These are phyloP conservation scores for Leuctra nigra DNA, from an alignment of 2,888 invertebrate species.

Conservation along the genomic window DNA sequence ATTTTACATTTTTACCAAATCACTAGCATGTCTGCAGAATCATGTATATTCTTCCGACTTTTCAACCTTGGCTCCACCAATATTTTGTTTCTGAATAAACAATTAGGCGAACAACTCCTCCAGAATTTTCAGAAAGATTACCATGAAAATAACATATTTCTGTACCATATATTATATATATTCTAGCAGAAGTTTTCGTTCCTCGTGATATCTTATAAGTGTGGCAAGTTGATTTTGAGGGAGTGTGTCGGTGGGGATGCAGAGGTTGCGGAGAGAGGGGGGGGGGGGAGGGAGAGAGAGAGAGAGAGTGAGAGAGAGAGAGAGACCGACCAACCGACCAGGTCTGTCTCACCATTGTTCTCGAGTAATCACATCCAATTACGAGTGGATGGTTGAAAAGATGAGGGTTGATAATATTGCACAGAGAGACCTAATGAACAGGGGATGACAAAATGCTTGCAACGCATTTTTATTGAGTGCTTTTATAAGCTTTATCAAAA, in stretches of 20 bases:
- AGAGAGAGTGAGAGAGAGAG: neutral
- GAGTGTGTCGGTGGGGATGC: neutral
- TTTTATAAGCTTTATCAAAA: neutral
- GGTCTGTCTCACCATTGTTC: conserved; percentile 20
- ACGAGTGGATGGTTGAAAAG: conserved; percentile 6
- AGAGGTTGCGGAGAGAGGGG: neutral
- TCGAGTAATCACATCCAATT: conserved; percentile 26
- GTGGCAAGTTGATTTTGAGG: neutral
- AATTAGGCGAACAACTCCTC: no score
- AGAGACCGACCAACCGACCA: neutral
- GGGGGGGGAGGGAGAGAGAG: neutral
- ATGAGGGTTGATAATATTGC: conserved; percentile 9
- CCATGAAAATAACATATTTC: no score
- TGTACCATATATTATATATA: no score
- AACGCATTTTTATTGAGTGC: conserved; percentile 9
- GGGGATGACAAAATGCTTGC: conserved; percentile 11
- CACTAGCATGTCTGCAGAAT: no score
- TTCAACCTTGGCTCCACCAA: no score
- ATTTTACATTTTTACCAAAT: no score
- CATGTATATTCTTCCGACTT: no score
- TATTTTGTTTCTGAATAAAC: no score
- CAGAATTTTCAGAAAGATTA: no score
- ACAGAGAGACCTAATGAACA: conserved; percentile 4
- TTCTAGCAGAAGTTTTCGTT: neutral
- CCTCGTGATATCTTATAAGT: neutral